These are phyloP conservation scores for Morus bassanus DNA, from an alignment of 2,797 vertebrate genomes.

Conservation along the genomic window DNA sequence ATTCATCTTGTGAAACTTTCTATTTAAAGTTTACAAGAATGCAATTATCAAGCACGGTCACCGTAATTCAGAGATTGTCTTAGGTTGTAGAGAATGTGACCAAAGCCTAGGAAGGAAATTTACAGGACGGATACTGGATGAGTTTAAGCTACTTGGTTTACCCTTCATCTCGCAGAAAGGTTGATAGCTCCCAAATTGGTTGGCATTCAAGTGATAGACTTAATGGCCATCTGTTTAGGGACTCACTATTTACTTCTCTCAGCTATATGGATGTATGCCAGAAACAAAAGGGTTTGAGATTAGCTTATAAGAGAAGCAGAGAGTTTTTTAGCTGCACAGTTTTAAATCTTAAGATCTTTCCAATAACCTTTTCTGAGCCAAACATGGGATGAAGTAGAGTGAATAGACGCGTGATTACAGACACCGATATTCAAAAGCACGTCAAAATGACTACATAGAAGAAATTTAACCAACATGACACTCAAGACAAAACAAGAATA, in stretches of 20 bases:
- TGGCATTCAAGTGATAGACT: neutral
- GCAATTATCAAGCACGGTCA: accelerated
- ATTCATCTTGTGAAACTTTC: neutral
- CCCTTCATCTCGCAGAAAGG: neutral
- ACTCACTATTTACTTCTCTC: neutral
- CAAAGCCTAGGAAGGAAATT: neutral
- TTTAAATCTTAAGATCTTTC: neutral
- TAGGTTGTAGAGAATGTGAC: neutral
- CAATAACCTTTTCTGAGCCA: neutral
- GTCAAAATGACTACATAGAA: too few species aligned
- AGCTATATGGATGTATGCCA: neutral
- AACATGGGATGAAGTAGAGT: neutral
- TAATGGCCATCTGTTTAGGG: neutral
- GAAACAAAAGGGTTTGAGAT: neutral
- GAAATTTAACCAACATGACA: neutral
- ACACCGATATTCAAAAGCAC: neutral
- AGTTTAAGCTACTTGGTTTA: neutral
- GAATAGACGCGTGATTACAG: neutral
- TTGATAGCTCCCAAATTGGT: neutral
- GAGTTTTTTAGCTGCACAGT: neutral
- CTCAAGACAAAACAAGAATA: neutral
- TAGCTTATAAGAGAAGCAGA: neutral
- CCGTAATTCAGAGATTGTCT: neutral
- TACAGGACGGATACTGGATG: too few species aligned
- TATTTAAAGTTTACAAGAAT: neutral